These are phyloP conservation scores for Poeciliopsis turneri DNA, from an alignment of 2,797 vertebrate species.

Conservation along the genomic window DNA sequence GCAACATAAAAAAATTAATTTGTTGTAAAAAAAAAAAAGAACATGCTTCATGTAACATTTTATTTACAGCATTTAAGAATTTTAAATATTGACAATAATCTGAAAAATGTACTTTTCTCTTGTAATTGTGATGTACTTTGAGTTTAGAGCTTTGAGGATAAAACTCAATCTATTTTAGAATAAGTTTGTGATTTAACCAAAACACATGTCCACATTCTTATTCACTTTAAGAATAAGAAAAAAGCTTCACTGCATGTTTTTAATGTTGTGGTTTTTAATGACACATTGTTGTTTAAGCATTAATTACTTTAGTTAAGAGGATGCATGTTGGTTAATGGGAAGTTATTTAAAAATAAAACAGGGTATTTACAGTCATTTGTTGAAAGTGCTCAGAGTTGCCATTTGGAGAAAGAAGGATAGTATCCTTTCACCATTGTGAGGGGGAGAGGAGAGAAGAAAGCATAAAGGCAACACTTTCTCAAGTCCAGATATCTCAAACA, in stretches of 20 bases:
- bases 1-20: neutral
- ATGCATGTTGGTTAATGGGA: constrained; percentile 23
- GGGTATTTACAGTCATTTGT: constrained; percentile 26
- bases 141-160: neutral
- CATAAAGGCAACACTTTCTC: constrained; percentile 58
- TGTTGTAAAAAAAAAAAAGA: neutral
- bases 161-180: neutral
- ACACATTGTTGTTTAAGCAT: constrained; percentile 3
- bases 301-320: constrained; percentile 33
- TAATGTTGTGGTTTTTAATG: constrained; percentile 9
- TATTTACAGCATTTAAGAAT: neutral
- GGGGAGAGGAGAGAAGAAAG: constrained; percentile 41
- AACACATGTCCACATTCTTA: neutral
- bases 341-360: neutral
- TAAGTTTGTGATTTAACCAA: neutral
- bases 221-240: neutral
- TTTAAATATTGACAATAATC: neutral
- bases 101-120: neutral
- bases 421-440: constrained; percentile 67
- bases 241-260: neutral
- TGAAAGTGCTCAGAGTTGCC: constrained; percentile 54
- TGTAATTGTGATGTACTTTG: neutral
- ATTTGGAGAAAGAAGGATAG: constrained; percentile 49
- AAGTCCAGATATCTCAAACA: constrained; percentile 79
- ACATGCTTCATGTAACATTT: neutral